Percentiles rank a stretch among this genome's conserved stretches.
Evolutionary conservation across 2,797 vertebrate species (phyloP).

Genomic region (Pseudochirops corinnae): DNA sequence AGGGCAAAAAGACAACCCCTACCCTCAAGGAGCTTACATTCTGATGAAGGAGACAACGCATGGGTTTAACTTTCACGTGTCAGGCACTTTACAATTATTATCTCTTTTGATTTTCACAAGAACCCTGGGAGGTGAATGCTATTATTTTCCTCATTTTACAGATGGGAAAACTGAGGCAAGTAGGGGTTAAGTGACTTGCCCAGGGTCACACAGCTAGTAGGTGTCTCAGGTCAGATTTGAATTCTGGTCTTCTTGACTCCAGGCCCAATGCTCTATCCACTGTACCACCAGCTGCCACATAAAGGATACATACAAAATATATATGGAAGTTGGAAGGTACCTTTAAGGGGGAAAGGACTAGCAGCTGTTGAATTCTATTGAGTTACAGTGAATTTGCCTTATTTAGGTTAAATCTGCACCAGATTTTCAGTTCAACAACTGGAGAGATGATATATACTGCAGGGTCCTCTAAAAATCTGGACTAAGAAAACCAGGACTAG

Average conservation of each 20-base stretch:
- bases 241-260: background rate
- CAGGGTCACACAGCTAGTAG: background rate
- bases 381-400: conserved; percentile 12
- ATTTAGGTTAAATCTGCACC: conserved; percentile 49
- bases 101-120: background rate
- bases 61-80: background rate
- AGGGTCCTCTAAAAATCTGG: background rate
- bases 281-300: background rate
- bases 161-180: background rate
- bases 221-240: background rate
- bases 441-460: background rate
- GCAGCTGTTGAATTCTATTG: background rate
- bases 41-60: background rate
- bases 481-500: conserved; percentile 44
- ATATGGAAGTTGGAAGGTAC: background rate
- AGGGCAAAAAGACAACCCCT: background rate
- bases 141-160: background rate
- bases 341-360: background rate
- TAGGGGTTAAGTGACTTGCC: no score
- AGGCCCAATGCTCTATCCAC: background rate
- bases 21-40: background rate
- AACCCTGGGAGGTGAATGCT: background rate
- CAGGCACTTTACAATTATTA: background rate
- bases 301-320: background rate
- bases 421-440: conserved; percentile 46